Base-by-base conservation (phyloP, 2,888 invertebrate genomes). In the Calameuta idolon region DNA sequence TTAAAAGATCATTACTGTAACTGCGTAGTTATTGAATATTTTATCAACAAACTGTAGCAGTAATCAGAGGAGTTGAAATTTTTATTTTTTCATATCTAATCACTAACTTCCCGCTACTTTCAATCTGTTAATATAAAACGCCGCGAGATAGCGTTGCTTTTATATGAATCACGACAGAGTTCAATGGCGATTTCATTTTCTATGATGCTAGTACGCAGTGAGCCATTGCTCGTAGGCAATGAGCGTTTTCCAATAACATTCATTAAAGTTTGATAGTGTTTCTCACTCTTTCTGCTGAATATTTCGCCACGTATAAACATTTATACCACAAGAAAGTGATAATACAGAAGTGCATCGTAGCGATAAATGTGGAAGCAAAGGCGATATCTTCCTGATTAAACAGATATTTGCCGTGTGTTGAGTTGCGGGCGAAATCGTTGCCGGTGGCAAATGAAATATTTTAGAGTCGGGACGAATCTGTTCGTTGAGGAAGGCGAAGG, bases 371-470 rank as follows among this genome's bases (percentile, higher is more conserved):
- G 23, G 2, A 55, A 23, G 9, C 23, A 55, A 23, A 55, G 23
- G 23, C 55, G 2, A 23, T 55, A 23, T 23, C 9, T 23, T 55
- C 55, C 55, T 2, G 9, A 55, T 55, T 55, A 55, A 55, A 55
- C 9, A 23, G 55, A 9, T 55, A 40, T 23, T 55, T 55, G 55
- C 9, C 55, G 2, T 55, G 55, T 55, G 55, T 55, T 23, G 9
- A 23, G 55, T 40, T 55, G 23, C 15, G 2, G n/a, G 33, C 69
- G 75, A 31, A 35, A 55, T 35, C 69, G 73, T 34, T 30, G 33
- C 71, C 71, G 71, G 71, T 71, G 34, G 71, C 71, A 71, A 71
- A 71, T 71, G 71, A 31, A 71, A 71, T 71, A 71, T 71, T 71
- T 71, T 71, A 31, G 34, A 31, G 12, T 12, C 12, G 12, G 12